A percentile compares a stretch with the other conserved stretches of the same genome.
These are phyloP conservation scores for Acanthis flammea DNA, from an alignment of 2,797 vertebrate genomes.

Conservation along the genomic window DNA sequence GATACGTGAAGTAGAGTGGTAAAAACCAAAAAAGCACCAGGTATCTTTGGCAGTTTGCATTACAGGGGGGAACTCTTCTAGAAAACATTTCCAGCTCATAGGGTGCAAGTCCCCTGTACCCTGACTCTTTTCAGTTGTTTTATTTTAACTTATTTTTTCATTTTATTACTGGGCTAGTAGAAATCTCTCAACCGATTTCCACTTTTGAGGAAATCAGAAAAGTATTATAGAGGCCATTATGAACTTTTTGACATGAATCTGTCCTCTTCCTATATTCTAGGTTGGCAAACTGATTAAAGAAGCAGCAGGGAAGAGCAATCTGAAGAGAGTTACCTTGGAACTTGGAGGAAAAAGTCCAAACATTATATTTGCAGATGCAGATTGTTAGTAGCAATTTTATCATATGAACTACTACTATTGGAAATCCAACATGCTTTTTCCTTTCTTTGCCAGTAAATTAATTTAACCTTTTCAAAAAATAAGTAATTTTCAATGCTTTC, in stretches of 20 bases:
- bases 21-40: not conserved
- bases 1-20: not conserved
- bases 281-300: constrained; percentile 87
- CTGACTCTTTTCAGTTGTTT: not conserved
- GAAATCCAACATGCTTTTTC: not conserved
- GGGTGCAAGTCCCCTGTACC: not conserved
- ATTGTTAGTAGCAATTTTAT: constrained; percentile 78
- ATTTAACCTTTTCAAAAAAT: not conserved
- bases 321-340: constrained; percentile 88
- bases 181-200: not conserved
- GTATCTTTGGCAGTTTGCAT: not conserved
- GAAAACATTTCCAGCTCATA: not conserved
- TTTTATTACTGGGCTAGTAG: not conserved
- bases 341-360: constrained; percentile 90
- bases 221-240: not conserved
- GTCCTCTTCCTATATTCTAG: constrained; percentile 65
- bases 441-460: not conserved
- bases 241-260: not conserved
- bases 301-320: constrained; percentile 87
- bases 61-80: not conserved
- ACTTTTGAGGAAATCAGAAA: not conserved
- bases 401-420: not conserved
- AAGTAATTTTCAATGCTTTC: not conserved
- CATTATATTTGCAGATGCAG: constrained; percentile 88
- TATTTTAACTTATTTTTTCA: not conserved